phyloP scores from a whole-genome alignment of 2,797 vertebrate species.

The Phrynocephalus forsythii region DNA sequence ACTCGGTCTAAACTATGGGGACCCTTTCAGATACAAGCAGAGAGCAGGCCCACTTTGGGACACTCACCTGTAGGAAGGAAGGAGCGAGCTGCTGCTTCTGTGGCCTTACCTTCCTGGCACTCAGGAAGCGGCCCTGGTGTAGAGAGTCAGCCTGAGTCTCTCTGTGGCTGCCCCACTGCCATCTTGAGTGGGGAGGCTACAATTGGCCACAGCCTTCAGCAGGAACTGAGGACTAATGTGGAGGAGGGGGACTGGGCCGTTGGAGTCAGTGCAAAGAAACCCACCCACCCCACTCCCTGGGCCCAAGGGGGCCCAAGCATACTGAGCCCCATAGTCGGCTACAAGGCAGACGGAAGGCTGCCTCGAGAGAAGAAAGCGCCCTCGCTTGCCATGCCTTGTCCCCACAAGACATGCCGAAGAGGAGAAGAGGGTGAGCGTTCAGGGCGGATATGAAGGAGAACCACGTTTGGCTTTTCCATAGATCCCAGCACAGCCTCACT shows the following conservation, averaged over 20 bases:
- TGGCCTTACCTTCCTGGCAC: not conserved
- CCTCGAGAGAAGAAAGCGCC: not conserved
- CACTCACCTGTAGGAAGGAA: not conserved
- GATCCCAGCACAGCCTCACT: not conserved
- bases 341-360: not conserved
- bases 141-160: not conserved
- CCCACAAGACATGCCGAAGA: not conserved
- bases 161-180: not conserved
- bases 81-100: not conserved
- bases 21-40: not conserved
- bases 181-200: too few relatives aligned
- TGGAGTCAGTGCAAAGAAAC: not conserved
- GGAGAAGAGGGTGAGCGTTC: not conserved
- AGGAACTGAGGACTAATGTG: not conserved
- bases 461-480: not conserved
- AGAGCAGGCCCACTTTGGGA: not conserved
- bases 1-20: not conserved
- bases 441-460: conserved; percentile 33
- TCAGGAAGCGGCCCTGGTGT: conserved; percentile 10
- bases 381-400: not conserved
- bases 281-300: not conserved
- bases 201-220: not conserved
- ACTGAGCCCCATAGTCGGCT: conserved; percentile 7
- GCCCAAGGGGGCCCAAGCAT: not conserved
- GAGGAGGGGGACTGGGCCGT: too few relatives aligned